Evolutionary conservation across 2,888 invertebrate species (phyloP).

Genomic region (Andricus quercusramuli): DNA sequence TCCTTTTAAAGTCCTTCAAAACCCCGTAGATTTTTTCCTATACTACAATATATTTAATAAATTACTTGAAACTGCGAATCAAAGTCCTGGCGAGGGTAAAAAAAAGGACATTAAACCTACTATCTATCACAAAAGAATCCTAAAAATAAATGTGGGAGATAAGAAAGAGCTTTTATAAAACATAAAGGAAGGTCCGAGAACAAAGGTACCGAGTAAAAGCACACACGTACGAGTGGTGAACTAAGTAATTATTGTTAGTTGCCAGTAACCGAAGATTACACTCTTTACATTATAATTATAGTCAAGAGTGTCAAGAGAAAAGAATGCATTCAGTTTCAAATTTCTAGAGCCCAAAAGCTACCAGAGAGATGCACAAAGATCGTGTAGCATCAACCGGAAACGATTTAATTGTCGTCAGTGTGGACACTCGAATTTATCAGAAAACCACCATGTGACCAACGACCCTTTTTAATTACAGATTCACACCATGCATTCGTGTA

Average conservation of each 20-base stretch:
- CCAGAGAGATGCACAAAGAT: constrained; percentile 41
- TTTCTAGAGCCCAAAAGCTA: background rate
- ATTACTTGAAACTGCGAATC: background rate
- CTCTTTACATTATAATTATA: background rate
- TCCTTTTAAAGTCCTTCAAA: too few species aligned
- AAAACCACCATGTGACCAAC: constrained; percentile 2
- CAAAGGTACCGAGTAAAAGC: background rate
- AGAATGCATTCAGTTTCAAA: constrained; percentile 10
- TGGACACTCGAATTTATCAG: background rate
- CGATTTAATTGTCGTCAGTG: constrained; percentile 52
- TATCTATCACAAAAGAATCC: background rate
- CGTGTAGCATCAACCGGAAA: constrained; percentile 51
- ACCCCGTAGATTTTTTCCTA: too few species aligned
- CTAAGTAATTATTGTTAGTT: constrained; percentile 6
- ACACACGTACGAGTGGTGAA: background rate
- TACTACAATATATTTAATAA: too few species aligned
- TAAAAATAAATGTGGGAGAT: background rate
- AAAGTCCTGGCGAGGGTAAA: background rate
- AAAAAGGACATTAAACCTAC: background rate
- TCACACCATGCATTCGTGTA: constrained; percentile 1
- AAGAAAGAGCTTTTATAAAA: background rate
- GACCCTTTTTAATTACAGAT: constrained; percentile 11
- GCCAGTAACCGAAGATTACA: background rate
- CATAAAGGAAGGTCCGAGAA: background rate
- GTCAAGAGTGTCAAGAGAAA: background rate